Evolutionary conservation across 2,113 vertebrate genomes (phyloP).

Genomic region (Pipra filicauda): DNA sequence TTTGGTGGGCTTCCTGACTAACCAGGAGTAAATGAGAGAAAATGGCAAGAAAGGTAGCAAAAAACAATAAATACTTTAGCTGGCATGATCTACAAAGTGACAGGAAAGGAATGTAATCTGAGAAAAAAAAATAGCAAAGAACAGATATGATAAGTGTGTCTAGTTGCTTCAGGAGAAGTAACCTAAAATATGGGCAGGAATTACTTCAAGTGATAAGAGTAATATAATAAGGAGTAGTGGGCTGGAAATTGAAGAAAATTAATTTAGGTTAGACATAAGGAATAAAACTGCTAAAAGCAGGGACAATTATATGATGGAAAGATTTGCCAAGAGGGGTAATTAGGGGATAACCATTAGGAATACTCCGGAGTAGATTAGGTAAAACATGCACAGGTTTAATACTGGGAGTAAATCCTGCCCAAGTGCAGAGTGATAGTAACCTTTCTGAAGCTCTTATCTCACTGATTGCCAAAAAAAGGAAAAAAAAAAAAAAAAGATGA

Average conservation of each 20-base stretch:
- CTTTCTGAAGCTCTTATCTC: neutral
- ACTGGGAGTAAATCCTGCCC: neutral
- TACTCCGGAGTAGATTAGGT: neutral
- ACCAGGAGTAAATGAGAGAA: neutral
- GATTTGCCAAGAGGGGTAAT: neutral
- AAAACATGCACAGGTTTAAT: neutral
- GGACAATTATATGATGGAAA: neutral
- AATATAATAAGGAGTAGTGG: neutral
- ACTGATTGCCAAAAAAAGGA: neutral
- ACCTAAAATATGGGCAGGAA: neutral
- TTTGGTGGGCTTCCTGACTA: neutral
- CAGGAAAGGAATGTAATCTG: neutral
- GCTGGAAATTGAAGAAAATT: neutral
- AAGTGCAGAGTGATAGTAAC: neutral
- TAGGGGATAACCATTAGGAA: neutral
- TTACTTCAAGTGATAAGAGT: neutral
- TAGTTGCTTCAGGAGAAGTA: neutral
- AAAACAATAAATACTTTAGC: neutral
- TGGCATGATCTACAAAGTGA: neutral
- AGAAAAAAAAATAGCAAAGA: slow-evolving; percentile 3
- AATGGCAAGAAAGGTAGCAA: neutral
- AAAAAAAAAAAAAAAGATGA: neutral
- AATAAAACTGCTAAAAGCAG: neutral
- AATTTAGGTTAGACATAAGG: neutral
- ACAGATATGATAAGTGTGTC: neutral